Percentiles rank a stretch among this genome's conserved stretches.
Conservation (phyloP, 2,113 vertebrate genomes). For the Serinus canaria region DNA sequence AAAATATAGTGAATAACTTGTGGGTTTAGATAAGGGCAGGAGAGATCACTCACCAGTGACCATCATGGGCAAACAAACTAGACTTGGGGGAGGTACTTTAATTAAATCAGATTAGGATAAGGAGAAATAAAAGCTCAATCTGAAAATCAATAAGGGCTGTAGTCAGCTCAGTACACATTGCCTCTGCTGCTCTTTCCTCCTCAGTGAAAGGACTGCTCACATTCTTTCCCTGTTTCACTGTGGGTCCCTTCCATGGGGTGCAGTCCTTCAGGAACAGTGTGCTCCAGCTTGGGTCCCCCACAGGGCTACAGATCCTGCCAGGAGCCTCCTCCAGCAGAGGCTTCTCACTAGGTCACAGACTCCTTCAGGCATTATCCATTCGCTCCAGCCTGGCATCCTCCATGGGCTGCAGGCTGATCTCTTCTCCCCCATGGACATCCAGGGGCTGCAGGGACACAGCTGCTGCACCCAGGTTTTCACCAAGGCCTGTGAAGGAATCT, state of each 20-base stretch:
- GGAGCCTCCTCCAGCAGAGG: not conserved
- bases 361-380: not conserved
- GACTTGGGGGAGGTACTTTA: not conserved
- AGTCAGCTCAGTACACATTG: not conserved
- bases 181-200: not conserved
- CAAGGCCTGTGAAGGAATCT: not conserved
- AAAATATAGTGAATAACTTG: fast-evolving
- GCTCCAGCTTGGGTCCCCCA: not conserved
- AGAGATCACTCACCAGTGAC: not conserved
- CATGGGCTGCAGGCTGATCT: not conserved
- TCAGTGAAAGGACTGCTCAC: not conserved
- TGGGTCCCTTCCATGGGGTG: not conserved
- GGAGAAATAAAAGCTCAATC: not conserved
- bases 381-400: not conserved
- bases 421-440: not conserved
- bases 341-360: not conserved
- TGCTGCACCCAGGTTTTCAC: not conserved
- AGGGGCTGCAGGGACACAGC: not conserved
- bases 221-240: not conserved
- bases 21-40: not conserved
- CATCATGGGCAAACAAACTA: not conserved
- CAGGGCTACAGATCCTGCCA: not conserved
- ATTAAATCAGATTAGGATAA: not conserved
- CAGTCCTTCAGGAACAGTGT: not conserved
- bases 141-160: not conserved